phyloP scores from a whole-genome alignment of 1,140 invertebrate species.

The Saxidomus purpurata region DNA sequence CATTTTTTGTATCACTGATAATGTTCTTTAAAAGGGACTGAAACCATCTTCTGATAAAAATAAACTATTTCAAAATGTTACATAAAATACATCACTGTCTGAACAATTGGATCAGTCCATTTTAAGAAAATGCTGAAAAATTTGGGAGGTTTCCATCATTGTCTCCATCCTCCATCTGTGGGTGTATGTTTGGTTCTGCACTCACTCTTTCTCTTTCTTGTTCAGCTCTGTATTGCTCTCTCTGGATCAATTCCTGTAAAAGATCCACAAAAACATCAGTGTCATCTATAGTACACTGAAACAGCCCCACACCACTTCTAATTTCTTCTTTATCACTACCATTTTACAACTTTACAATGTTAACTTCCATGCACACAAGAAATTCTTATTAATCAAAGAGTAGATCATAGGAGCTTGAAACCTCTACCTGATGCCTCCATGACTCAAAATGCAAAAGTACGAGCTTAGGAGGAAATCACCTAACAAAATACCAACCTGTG shows the following conservation, averaged over 20 bases:
- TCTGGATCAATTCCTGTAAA: not conserved
- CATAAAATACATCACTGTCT: no score
- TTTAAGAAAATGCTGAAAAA: not conserved
- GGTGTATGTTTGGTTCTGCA: not conserved
- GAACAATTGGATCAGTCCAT: not conserved
- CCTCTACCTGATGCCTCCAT: not conserved
- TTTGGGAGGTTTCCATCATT: not conserved
- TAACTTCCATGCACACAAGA: not conserved
- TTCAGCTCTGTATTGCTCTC: not conserved
- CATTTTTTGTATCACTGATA: no score
- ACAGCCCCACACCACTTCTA: not conserved
- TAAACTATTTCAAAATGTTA: no score
- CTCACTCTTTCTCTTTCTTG: not conserved
- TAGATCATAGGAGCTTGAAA: not conserved
- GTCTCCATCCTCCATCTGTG: not conserved
- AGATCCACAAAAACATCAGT: not conserved
- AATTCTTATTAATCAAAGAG: not conserved
- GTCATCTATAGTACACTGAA: no score
- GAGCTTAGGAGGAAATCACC: not conserved
- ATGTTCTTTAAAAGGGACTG: no score
- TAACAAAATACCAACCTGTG: not conserved
- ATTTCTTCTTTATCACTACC: not conserved
- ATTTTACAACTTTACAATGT: not conserved
- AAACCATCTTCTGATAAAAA: no score
- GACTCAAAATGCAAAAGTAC: not conserved